phyloP scores from a whole-genome alignment of 1,140 invertebrate genomes.

The Brachionus koreanus region DNA sequence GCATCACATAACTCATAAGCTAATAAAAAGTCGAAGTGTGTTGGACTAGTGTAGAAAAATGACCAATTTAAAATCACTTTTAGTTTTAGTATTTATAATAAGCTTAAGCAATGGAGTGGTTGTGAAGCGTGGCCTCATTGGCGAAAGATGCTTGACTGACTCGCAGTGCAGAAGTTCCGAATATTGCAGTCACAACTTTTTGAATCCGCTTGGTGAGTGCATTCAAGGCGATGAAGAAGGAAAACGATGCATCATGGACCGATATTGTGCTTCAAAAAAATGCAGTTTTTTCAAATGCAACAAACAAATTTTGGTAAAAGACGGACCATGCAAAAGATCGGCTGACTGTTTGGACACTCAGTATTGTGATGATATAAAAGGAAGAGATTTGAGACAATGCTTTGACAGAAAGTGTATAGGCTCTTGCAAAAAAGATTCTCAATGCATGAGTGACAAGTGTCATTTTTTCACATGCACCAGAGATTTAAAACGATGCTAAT shows the following conservation, averaged over 20 bases:
- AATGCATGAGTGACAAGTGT: conserved; percentile 40
- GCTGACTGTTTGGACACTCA: conserved; percentile 29
- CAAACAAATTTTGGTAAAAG: conserved; percentile 16
- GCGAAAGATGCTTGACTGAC: conserved; percentile 10
- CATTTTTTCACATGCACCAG: conserved; percentile 30
- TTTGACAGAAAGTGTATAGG: conserved; percentile 37
- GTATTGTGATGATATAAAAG: conserved; percentile 21
- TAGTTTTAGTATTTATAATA: neutral
- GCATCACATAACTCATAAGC: neutral
- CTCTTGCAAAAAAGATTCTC: conserved; percentile 21
- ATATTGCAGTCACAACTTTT: conserved; percentile 8
- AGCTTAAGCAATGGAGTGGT: neutral
- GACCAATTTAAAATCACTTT: neutral
- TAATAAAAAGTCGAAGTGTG: neutral
- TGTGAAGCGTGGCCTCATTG: neutral
- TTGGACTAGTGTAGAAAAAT: neutral
- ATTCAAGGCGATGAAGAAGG: conserved; percentile 1
- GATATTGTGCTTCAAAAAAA: conserved; percentile 29
- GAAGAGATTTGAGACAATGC: conserved; percentile 11
- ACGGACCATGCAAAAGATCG: conserved; percentile 29
- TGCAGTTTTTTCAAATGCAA: conserved; percentile 40
- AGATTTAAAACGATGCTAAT: neutral
- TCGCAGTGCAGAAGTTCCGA: neutral
- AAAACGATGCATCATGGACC: neutral
- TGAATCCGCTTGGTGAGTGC: conserved; percentile 33